Percentiles rank a stretch among this genome's conserved stretches.
Evolutionary conservation across 2,888 invertebrate genomes (phyloP).

Genomic region (Orchesellides sinensis): DNA sequence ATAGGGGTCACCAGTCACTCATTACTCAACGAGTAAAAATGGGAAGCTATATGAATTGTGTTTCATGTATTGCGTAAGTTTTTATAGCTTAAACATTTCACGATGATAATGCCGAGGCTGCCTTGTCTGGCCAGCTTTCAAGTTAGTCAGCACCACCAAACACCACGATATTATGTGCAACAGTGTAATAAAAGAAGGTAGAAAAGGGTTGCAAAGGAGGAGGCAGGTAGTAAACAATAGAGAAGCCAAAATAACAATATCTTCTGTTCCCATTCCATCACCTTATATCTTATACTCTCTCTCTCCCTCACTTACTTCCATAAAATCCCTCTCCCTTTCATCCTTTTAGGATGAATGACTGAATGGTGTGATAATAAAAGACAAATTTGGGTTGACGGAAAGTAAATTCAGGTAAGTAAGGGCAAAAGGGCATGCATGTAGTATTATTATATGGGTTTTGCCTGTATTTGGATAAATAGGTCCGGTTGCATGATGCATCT

Average conservation of each 20-base stretch:
- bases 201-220: slow-evolving; percentile 38
- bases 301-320: slow-evolving; percentile 10
- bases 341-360: slow-evolving; percentile 21
- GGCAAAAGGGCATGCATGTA: slow-evolving; percentile 15
- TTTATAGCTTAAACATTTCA: not conserved
- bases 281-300: not conserved
- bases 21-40: slow-evolving; percentile 30
- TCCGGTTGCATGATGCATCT: not conserved
- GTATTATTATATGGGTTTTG: not conserved
- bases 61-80: slow-evolving; percentile 25
- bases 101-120: not conserved
- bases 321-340: slow-evolving; percentile 41
- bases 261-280: slow-evolving; percentile 41
- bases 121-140: no score
- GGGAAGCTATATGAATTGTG: slow-evolving; percentile 10
- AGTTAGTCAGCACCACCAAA: no score
- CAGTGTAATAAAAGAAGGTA: slow-evolving; percentile 9
- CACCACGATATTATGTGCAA: not conserved
- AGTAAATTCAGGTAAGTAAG: slow-evolving; percentile 27
- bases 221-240: slow-evolving; percentile 19
- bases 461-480: not conserved
- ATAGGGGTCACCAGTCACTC: slow-evolving; percentile 28
- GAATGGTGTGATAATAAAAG: not conserved
- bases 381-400: slow-evolving; percentile 28
- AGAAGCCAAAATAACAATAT: slow-evolving; percentile 12